A percentile compares a stretch with the other conserved stretches of the same genome.
These are phyloP conservation scores for Lampris incognitus DNA, from an alignment of 2,113 vertebrate genomes.

Conservation along the genomic window DNA sequence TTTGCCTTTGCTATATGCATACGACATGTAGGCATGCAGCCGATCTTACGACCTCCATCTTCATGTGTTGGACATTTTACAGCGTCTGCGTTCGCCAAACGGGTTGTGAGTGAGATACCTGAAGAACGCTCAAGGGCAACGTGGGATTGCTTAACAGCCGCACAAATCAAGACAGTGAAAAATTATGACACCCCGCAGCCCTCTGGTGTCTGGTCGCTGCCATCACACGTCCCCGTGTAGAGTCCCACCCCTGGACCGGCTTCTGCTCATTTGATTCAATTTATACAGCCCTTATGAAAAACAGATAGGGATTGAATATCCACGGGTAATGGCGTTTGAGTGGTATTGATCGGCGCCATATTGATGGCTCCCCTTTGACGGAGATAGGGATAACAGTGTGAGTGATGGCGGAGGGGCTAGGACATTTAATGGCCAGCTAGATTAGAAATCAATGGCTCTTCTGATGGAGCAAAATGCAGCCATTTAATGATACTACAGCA, in stretches of 20 bases:
- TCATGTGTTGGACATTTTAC: background rate
- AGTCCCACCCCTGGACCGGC: background rate
- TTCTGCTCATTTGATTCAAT: conserved; percentile 51
- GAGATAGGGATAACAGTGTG: conserved; percentile 46
- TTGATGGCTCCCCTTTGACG: conserved; percentile 52
- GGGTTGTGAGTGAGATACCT: background rate
- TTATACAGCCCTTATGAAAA: conserved; percentile 45
- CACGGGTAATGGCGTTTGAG: conserved; percentile 53
- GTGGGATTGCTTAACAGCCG: background rate
- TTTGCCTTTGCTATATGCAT: background rate
- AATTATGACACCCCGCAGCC: conserved; percentile 46
- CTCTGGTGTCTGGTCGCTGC: conserved; percentile 61
- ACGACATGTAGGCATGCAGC: background rate
- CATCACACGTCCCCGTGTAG: conserved; percentile 33
- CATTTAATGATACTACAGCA: conserved; percentile 53
- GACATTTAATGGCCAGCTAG: conserved; percentile 51
- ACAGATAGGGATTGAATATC: conserved; percentile 49
- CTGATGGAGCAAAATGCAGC: conserved; percentile 32
- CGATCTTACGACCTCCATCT: background rate
- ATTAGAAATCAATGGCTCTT: conserved; percentile 68
- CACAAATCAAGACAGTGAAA: conserved; percentile 16
- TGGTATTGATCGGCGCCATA: conserved; percentile 57
- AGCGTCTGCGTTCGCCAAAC: background rate
- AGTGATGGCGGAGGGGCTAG: conserved; percentile 46
- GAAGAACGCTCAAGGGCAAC: no score